These are phyloP conservation scores for Phaenicophaeus curvirostris DNA, from an alignment of 2,797 vertebrate species.

Conservation along the genomic window DNA sequence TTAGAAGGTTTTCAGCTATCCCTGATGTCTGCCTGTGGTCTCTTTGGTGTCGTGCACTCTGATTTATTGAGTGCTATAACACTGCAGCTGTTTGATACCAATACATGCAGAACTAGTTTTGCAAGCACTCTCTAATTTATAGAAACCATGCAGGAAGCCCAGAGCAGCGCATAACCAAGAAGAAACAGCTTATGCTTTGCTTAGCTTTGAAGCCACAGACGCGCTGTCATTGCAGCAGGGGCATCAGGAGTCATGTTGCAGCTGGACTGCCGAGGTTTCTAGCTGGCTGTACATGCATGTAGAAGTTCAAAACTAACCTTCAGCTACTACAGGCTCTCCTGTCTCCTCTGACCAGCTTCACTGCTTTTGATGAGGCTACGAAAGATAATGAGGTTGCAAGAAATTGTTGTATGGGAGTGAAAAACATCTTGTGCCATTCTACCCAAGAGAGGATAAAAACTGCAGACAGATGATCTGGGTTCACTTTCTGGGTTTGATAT, in stretches of 20 bases:
- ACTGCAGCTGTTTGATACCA: neutral
- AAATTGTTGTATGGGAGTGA: neutral
- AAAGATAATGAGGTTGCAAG: neutral
- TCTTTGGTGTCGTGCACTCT: neutral
- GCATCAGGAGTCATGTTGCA: neutral
- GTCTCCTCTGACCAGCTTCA: no score
- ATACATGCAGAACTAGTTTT: neutral
- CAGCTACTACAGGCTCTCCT: no score
- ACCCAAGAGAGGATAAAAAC: no score
- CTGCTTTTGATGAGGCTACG: neutral
- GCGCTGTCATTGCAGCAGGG: neutral
- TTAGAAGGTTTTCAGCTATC: neutral
- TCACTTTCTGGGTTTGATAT: neutral
- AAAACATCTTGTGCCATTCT: neutral
- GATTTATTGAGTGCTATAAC: neutral
- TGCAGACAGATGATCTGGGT: neutral
- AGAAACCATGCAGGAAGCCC: neutral
- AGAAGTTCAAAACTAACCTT: neutral
- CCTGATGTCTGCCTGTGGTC: neutral
- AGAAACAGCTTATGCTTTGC: constrained; percentile 3
- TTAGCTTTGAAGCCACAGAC: neutral
- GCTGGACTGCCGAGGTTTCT: neutral
- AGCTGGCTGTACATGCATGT: neutral
- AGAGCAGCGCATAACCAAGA: neutral
- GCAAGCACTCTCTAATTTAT: neutral